Evolutionary conservation across 2,797 vertebrate genomes (phyloP).

Genomic region (Rhinella marina): DNA sequence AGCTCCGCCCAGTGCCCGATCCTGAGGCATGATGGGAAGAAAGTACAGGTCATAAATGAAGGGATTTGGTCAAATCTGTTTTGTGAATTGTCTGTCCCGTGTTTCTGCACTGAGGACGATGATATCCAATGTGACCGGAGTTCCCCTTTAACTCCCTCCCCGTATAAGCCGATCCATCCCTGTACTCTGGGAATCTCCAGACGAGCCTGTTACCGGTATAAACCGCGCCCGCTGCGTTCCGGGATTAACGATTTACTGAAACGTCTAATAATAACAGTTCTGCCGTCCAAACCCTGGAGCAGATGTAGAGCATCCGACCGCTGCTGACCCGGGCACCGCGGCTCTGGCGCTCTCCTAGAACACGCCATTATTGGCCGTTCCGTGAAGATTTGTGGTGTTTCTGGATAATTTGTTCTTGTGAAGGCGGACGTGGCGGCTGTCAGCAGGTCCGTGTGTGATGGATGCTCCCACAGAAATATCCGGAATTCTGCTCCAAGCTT

Average conservation of each 20-base stretch:
- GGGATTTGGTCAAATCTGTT: no score
- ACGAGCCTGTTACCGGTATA: not conserved
- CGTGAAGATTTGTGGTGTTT: not conserved
- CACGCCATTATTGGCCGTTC: not conserved
- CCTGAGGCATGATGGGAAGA: no score
- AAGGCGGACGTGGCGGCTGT: not conserved
- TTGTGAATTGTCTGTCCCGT: no score
- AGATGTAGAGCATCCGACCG: not conserved
- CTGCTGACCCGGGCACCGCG: not conserved
- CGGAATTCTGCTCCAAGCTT: no score
- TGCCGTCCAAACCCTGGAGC: not conserved
- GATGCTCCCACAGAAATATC: not conserved
- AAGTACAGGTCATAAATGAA: no score
- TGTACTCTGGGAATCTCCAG: no score
- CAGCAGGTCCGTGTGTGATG: not conserved
- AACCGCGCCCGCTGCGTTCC: not conserved
- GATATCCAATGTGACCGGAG: no score
- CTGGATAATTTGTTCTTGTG: not conserved
- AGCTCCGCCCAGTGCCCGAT: no score
- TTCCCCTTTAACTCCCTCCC: not conserved
- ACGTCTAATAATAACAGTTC: not conserved
- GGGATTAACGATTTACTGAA: not conserved
- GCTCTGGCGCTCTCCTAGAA: not conserved
- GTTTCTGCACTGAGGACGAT: no score
- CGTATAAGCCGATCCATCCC: not conserved